A percentile compares a stretch with the other conserved stretches of the same genome.
These are phyloP conservation scores for Drosophila limbata DNA, from an alignment of 2,888 invertebrate genomes.

Conservation along the genomic window DNA sequence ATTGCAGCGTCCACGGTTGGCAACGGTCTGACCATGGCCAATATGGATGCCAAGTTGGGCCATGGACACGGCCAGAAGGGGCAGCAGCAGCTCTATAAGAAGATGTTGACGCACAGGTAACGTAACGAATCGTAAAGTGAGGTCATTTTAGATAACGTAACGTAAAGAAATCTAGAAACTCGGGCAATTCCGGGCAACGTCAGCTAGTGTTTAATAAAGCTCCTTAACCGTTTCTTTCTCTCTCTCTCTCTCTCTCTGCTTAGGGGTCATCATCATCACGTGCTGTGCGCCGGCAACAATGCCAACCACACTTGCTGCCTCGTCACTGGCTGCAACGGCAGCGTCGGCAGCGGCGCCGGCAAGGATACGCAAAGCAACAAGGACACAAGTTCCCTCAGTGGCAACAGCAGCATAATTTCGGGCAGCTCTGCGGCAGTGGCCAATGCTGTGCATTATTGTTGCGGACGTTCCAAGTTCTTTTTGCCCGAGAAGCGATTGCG, in stretches of 20 bases:
- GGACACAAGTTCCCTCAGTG: constrained; percentile 69
- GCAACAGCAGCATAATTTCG: constrained; percentile 72
- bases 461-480: constrained; percentile 89
- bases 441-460: constrained; percentile 80
- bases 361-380: constrained; percentile 67
- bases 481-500: constrained; percentile 91
- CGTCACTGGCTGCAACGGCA: constrained; percentile 73
- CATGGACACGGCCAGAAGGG: constrained; percentile 75
- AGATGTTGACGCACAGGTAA: constrained; percentile 80
- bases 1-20: constrained; percentile 49
- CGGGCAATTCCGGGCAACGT: no score
- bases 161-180: not conserved
- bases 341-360: constrained; percentile 46
- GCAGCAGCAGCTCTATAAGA: constrained; percentile 82
- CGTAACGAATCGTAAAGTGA: constrained; percentile 7
- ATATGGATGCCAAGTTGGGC: constrained; percentile 71
- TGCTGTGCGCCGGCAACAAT: constrained; percentile 79
- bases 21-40: constrained; percentile 52
- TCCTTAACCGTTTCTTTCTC: not conserved
- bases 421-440: constrained; percentile 61
- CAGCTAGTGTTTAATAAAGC: not conserved
- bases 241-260: not conserved
- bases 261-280: constrained; percentile 78
- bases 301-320: constrained; percentile 73
- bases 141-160: not conserved